phyloP scores from a whole-genome alignment of 2,888 invertebrate genomes.

The Hyposoter dolosus region DNA sequence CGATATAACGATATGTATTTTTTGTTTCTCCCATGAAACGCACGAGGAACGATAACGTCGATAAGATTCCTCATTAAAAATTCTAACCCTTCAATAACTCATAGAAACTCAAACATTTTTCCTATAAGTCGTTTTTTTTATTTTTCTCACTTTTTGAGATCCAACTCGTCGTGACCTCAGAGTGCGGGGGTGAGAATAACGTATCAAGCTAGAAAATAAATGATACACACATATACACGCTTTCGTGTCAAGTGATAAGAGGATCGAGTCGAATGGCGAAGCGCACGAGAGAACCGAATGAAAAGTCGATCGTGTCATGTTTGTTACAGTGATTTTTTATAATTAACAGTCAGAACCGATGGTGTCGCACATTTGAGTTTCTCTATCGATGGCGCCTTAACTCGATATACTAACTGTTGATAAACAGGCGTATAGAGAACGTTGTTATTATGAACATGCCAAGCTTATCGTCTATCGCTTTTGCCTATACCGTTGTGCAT shows the following conservation, averaged over 20 bases:
- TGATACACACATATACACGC: background rate
- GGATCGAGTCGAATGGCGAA: background rate
- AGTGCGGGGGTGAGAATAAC: constrained; percentile 24
- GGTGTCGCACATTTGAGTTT: constrained; percentile 40
- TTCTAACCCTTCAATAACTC: constrained; percentile 1
- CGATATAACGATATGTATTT: background rate
- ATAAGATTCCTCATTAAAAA: constrained; percentile 32
- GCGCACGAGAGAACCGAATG: constrained; percentile 43
- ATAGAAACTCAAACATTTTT: constrained; percentile 6
- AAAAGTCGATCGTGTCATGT: constrained; percentile 52
- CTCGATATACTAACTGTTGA: constrained; percentile 65
- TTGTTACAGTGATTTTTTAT: constrained; percentile 40
- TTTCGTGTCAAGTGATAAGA: constrained; percentile 27
- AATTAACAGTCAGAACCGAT: constrained; percentile 15
- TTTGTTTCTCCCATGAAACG: background rate
- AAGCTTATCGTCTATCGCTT: constrained; percentile 64
- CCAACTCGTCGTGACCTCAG: constrained; percentile 20
- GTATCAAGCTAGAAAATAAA: constrained; percentile 2
- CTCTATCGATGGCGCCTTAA: constrained; percentile 56
- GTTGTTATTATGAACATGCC: constrained; percentile 74
- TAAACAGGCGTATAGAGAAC: constrained; percentile 75
- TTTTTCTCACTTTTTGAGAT: constrained; percentile 1
- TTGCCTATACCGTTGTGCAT: constrained; percentile 67
- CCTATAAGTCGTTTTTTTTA: background rate
- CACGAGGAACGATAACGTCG: constrained; percentile 9